Evolutionary conservation across 2,113 vertebrate genomes (phyloP).

Genomic region (Xenopus tropicalis): UCB_Xtro_10.0 CM004451.2:73048501-73049000

Average conservation of each 20-base stretch:
- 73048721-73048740: constrained; percentile 64
- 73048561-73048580: no score
- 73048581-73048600: no score
- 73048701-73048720: constrained; percentile 64
- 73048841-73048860: no score
- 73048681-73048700: constrained; percentile 78
- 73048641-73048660: constrained; percentile 63
- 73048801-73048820: no score
- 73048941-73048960: constrained; percentile 71
- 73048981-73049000: constrained; percentile 59
- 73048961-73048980: constrained; percentile 80
- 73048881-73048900: no score
- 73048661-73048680: constrained; percentile 55
- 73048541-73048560: no score
- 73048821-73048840: no score
- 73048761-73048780: constrained; percentile 48
- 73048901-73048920: constrained; percentile 62
- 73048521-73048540: no score
- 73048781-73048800: no score
- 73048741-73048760: constrained; percentile 89
- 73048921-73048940: constrained; percentile 73
- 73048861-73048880: no score
- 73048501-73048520: no score
- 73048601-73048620: no score
- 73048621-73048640: not conserved